phyloP scores from a whole-genome alignment of 2,113 vertebrate genomes.

The Ranitomeya imitator region DNA sequence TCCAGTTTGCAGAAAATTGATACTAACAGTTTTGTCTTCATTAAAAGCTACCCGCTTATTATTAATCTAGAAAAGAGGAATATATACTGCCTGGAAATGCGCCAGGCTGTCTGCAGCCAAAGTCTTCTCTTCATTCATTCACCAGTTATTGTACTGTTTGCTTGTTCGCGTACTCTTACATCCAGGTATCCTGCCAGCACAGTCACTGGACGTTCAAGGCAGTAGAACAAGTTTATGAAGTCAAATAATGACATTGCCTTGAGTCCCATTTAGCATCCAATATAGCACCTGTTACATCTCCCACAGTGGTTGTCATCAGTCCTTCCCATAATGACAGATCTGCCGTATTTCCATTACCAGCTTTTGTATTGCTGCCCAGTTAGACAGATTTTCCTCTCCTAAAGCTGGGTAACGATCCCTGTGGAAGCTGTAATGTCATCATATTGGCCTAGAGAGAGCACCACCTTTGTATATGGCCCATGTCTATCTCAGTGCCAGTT shows the following conservation, averaged over 20 bases:
- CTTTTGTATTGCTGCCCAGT: no score
- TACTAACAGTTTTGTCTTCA: slow-evolving; percentile 53
- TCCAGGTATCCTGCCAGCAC: slow-evolving; percentile 44
- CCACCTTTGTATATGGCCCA: no score
- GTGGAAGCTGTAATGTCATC: no score
- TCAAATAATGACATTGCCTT: slow-evolving; percentile 37
- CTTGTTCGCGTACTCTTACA: not conserved
- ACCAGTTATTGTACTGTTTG: slow-evolving; percentile 3
- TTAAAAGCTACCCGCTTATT: slow-evolving; percentile 56
- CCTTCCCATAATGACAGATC: not conserved
- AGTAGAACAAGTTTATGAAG: slow-evolving; percentile 46
- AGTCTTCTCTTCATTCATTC: slow-evolving; percentile 40
- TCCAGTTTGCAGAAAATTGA: slow-evolving; percentile 46
- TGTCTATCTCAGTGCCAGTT: no score
- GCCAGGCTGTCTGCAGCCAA: slow-evolving; percentile 39
- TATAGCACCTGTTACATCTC: not conserved
- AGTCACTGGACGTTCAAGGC: slow-evolving; percentile 7
- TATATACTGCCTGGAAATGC: slow-evolving; percentile 34
- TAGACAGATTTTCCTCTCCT: no score
- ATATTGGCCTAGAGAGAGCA: no score
- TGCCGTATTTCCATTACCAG: no score
- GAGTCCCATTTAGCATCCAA: not conserved
- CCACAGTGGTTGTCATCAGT: not conserved
- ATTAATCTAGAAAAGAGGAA: slow-evolving; percentile 32
- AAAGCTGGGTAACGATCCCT: no score